A percentile compares a stretch with the other conserved stretches of the same genome.
These are phyloP conservation scores for Selene dorsalis DNA, from an alignment of 2,797 vertebrate genomes.

Conservation along the genomic window DNA sequence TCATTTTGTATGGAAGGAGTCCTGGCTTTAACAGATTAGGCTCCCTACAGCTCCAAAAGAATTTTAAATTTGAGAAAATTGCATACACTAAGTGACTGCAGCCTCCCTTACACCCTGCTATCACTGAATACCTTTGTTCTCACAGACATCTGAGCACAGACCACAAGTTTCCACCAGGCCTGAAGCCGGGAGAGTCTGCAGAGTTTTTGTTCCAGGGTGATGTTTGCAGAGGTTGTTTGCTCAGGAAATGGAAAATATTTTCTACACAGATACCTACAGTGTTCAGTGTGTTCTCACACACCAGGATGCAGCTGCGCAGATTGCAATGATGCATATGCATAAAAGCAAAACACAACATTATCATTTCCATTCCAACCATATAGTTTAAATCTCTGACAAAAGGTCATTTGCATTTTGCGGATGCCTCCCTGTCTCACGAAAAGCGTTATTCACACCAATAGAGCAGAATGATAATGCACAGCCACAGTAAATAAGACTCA, in stretches of 20 bases:
- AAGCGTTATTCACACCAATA: constrained; percentile 38
- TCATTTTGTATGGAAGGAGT: constrained; percentile 36
- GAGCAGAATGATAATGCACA: constrained; percentile 40
- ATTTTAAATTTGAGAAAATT: constrained; percentile 41
- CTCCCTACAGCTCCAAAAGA: constrained; percentile 33
- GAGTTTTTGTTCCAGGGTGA: constrained; percentile 28
- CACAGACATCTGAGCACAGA: constrained; percentile 33
- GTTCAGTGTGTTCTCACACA: not conserved
- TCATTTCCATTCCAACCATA: constrained; percentile 5
- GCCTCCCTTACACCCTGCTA: constrained; percentile 18
- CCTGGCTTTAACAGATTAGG: constrained; percentile 51
- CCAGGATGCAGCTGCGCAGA: not conserved
- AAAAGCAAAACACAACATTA: not conserved
- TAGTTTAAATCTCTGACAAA: constrained; percentile 3
- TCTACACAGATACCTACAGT: not conserved
- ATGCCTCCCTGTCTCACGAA: constrained; percentile 6
- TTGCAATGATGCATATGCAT: not conserved
- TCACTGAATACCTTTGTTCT: constrained; percentile 56
- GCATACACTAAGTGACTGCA: constrained; percentile 22
- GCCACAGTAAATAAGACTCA: constrained; percentile 22
- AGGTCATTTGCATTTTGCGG: not conserved
- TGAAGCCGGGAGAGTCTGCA: constrained; percentile 49
- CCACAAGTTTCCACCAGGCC: constrained; percentile 25
- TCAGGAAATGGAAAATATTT: constrained; percentile 19
- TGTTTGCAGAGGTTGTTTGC: constrained; percentile 15